phyloP scores from a whole-genome alignment of 2,113 vertebrate species.

The Asarcornis scutulata region DNA sequence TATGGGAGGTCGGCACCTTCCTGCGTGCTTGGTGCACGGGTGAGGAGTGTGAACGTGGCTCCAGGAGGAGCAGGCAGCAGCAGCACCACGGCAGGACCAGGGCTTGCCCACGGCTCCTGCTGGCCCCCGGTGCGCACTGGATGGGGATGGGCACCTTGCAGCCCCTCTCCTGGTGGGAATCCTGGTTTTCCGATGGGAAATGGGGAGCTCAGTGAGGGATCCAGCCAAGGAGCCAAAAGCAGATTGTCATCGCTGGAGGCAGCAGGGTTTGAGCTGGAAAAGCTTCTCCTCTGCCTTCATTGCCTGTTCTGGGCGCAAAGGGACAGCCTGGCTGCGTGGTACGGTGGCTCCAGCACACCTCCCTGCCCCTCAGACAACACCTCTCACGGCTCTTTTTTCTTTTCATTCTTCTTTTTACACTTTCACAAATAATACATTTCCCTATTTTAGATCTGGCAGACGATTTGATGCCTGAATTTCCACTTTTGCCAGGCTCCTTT shows the following conservation, averaged over 20 bases:
- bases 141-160: rapidly evolving
- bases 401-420: neutral
- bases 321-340: neutral
- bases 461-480: neutral
- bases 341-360: neutral
- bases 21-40: rapidly evolving
- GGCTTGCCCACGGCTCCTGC: neutral
- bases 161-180: neutral
- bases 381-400: neutral
- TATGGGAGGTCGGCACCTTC: neutral
- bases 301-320: neutral
- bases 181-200: rapidly evolving
- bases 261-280: neutral
- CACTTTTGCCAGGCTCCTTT: neutral
- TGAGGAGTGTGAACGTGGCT: rapidly evolving
- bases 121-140: no score
- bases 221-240: neutral
- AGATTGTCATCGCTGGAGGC: neutral
- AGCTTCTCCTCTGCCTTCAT: neutral
- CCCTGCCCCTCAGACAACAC: neutral
- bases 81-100: neutral
- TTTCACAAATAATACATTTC: neutral
- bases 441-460: neutral
- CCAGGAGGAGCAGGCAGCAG: neutral
- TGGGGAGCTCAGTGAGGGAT: rapidly evolving